phyloP scores from a whole-genome alignment of 1,140 invertebrate species.

The Brachionus rotundiformis region DNA sequence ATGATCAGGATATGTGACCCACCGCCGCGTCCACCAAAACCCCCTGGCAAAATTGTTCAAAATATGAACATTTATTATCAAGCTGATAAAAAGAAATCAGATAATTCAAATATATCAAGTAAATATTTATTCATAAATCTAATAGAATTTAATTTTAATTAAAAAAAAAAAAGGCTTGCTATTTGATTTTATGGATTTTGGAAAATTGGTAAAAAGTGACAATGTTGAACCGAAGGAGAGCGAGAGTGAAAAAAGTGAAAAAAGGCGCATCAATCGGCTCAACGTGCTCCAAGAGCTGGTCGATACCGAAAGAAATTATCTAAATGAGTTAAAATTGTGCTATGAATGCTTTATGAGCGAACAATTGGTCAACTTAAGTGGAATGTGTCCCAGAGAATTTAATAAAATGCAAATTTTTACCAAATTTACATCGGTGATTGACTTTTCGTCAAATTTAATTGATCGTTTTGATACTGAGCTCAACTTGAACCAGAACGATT shows the following conservation, averaged over 20 bases:
- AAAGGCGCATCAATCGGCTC: neutral
- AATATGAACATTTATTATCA: neutral
- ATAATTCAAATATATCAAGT: slow-evolving; percentile 1
- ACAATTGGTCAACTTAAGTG: neutral
- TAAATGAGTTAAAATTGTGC: neutral
- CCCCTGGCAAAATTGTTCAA: neutral
- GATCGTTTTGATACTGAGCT: neutral
- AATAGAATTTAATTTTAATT: neutral
- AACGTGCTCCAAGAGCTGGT: neutral
- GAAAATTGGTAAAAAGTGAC: neutral
- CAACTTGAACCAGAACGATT: neutral
- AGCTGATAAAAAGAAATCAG: slow-evolving; percentile 13
- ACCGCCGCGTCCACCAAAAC: neutral
- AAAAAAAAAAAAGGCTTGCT: slow-evolving; percentile 3
- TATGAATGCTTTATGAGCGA: slow-evolving; percentile 35
- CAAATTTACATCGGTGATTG: neutral
- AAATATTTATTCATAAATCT: slow-evolving; percentile 21
- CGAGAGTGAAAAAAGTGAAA: neutral
- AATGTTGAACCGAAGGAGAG: neutral
- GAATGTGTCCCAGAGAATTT: neutral
- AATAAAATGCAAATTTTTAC: neutral
- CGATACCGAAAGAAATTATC: slow-evolving; percentile 17
- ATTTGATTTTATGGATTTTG: slow-evolving; percentile 20
- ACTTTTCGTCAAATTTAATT: slow-evolving; percentile 13
- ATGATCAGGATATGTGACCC: neutral